Conservation (phyloP, 2,113 vertebrate genomes). For the Saccopteryx bilineata region DNA sequence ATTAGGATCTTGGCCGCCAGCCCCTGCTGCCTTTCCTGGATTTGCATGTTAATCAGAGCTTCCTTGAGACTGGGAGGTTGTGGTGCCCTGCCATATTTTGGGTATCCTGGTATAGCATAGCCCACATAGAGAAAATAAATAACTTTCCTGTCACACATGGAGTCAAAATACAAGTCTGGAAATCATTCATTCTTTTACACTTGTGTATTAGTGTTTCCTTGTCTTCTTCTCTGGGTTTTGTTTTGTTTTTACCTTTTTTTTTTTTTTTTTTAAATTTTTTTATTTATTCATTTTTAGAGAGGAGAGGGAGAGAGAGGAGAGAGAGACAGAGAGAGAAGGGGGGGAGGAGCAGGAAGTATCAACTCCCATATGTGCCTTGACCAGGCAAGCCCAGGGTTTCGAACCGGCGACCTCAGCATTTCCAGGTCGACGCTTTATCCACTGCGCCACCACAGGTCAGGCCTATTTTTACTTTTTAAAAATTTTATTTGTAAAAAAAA, state of each 20-base stretch:
- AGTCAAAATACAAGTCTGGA: background rate
- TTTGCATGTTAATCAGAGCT: background rate
- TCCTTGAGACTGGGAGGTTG: background rate
- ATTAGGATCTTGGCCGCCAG: background rate
- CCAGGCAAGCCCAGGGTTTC: no score
- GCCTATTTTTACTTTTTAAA: background rate
- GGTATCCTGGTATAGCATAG: background rate
- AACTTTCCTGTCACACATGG: background rate
- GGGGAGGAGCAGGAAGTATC: no score
- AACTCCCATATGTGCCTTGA: no score
- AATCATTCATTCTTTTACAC: background rate
- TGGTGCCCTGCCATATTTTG: background rate
- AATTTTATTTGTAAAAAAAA: background rate
- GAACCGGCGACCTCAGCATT: no score
- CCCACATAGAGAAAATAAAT: background rate
- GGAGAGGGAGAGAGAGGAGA: no score
- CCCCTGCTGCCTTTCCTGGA: background rate
- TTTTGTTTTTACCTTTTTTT: background rate
- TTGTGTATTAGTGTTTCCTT: background rate
- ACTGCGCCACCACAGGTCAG: no score
- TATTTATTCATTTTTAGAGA: no score
- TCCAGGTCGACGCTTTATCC: no score
- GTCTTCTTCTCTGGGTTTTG: background rate
- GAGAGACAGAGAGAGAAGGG: no score
- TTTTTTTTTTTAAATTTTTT: no score